Evolutionary conservation across 2,113 vertebrate genomes (phyloP), one percentile per base, ranked within the genome.

Genomic region (Microcebus jonahi): DNA sequence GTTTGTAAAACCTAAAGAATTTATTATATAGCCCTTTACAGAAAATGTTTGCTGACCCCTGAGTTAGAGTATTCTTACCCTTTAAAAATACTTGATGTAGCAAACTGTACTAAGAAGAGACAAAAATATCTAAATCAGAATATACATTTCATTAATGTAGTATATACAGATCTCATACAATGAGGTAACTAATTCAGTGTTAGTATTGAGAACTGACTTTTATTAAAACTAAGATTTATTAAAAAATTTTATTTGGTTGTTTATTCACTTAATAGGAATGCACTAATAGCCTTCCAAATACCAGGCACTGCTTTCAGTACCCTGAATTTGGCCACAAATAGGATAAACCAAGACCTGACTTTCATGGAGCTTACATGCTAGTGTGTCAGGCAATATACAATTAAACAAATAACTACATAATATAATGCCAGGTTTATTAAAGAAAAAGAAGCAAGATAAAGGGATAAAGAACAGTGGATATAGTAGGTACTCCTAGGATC

Each of bases 61-160:
- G n/a, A 63, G 23, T 87, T 93, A 71, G 11, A 59, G 18, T 65
- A 73, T 63, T 67, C 12, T 48, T 59, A 29, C 67, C 63, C 31
- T 55, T 57, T 34, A 94, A n/a, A 76, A 87, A 45, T 42, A 65
- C 88, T 88, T 88, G 55, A 91, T 84, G n/a, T 85, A 34, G 10
- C 3, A 89, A 84, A 70, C 8, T 65, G 23, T 55, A 36, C 15
- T 88, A 50, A 95, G 13, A 77, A 39, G 8, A 75, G 27, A 63
- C n/a, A 79, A 36, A 90, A 87, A 88, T 50, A 90, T 68, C 53
- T 45, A 84, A 94, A 8, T 80, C 42, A 94, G 39, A 94, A 90
- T 57, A 80, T 11, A 80, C 5, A 68, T 68, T 77, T 91, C n/a
- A 34, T 71, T 75, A 73, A 9, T n/a, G 57, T 13, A 59, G 13